Conservation (phyloP, 2,113 vertebrate genomes). For the Zosterops japonicus region DNA sequence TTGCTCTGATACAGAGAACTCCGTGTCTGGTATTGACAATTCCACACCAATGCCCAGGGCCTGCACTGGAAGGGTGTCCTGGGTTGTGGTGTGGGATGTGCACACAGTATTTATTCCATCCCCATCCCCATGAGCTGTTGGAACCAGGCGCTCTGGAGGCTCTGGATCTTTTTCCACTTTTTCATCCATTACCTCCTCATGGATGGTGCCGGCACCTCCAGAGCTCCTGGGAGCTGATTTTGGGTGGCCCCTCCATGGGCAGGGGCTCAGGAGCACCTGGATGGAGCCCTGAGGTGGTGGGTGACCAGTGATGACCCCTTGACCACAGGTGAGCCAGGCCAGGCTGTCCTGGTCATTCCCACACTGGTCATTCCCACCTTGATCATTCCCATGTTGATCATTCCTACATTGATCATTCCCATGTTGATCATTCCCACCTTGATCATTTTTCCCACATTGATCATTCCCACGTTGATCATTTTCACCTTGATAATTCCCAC, state of each 20-base stretch:
- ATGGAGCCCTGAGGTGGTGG: not conserved
- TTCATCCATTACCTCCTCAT: not conserved
- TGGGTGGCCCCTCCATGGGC: not conserved
- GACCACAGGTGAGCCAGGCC: fast-evolving
- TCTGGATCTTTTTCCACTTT: not conserved
- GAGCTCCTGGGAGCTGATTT: not conserved
- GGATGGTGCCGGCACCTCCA: not conserved
- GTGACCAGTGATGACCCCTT: not conserved
- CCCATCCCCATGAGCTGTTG: too few relatives aligned
- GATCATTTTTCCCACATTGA: too few relatives aligned
- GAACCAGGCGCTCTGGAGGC: not conserved
- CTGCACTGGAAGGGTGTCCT: too few relatives aligned
- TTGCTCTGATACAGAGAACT: too few relatives aligned
- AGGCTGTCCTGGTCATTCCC: not conserved
- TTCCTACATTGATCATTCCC: not conserved
- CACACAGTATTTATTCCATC: too few relatives aligned
- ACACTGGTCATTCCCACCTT: too few relatives aligned
- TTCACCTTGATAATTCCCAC: too few relatives aligned
- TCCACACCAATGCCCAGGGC: too few relatives aligned
- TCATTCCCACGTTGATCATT: too few relatives aligned
- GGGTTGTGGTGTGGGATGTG: too few relatives aligned
- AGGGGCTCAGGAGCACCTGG: not conserved
- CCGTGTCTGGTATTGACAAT: too few relatives aligned
- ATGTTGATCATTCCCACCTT: too few relatives aligned
- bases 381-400: not conserved